Evolutionary conservation across 2,888 invertebrate genomes (phyloP), one percentile per base, ranked within the genome.

Genomic region (Drosophila neotestacea): DNA sequence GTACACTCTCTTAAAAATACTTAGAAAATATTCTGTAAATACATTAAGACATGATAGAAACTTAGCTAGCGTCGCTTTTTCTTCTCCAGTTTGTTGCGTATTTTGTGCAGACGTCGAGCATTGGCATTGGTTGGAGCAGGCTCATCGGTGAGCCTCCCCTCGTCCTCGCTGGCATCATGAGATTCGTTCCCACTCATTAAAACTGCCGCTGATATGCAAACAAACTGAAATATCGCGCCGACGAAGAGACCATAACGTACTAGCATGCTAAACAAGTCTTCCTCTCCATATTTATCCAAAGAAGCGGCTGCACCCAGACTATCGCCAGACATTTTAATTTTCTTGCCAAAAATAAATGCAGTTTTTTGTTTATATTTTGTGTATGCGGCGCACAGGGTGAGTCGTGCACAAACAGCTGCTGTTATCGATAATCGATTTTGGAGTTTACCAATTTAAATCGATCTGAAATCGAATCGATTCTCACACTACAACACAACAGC

Each of bases 171-270:
- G 0, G 63, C 9, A 34, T 90, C 91, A 5, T 64, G 73, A 6
- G 79, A 70, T 2, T 85, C 80, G 30, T 77, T 85, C 44, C 76
- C 81, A n/a, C 95, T 95, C 69, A 96, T 94, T 67, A 96, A 94
- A 51, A 97, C 95, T 77, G 97, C 97, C 22, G 97, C 96, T 54
- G 96, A 94, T 73, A 98, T 94, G 89, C 97, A 98, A 27, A 96
- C 93, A 62, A 98, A 92, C 93, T 98, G 98, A 89, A 98, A 98
- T n/a, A 96, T 94, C 13, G 97, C 97, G 5, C 97, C 97, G 39
- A 97, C 93, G 89, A 97, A 97, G 5, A 98, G 93, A 11, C 97
- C 97, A 91, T 96, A 96, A 36, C 96, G 94, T 34, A 97, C 94
- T 67, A 97, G 93, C 13, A 95, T 95, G 71, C 95, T 96, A 85